Base-by-base conservation (phyloP, 2,113 vertebrate genomes). In the Cyrtonyx montezumae region DNA sequence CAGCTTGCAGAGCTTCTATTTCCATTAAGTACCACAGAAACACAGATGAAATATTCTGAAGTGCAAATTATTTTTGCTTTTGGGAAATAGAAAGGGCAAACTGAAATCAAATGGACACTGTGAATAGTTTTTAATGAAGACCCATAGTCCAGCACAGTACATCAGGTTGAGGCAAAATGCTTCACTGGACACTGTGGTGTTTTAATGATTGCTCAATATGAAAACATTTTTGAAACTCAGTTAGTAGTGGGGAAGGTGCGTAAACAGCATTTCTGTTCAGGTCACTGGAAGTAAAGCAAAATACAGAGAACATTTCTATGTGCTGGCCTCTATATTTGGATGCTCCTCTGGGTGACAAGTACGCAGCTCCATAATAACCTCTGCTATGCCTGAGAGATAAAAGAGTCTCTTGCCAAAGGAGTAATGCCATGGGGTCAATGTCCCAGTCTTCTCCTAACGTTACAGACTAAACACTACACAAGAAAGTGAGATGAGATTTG, bases 171-270 rank as follows among this genome's bases (percentile, higher is more conserved):
- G 79, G 53, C 11, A 18, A 28, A 78, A 89, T 34, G 71, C 51
- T 87, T 85, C 56, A 19, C 22, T 56, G 67, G 71, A 32, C 63
- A 70, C 28, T 40, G 3, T 37, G 84, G 82, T 73, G 79, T 84
- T 94, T 93, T 91, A 91, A 90, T 55, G 58, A 90, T 46, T 73
- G 22, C 51, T 91, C 51, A 62, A 77, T 61, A 63, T 26, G 76
- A 43, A 65, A 71, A 70, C 65, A 8, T 46, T 75, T 85, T 95
- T 66, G 75, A 63, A 80, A 63, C 18, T 66, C 62, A 7, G 22
- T 43, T 65, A 56, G 59, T 15, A 11, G 45, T 42, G 67, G 49
- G 66, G 78, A 91, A 88, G 67, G 75, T 79, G 73, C 4, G 13
- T 6, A 34, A 94, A 21, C 5, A 93, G 78, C 70, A 89, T 58